These are phyloP conservation scores for Acheta domesticus DNA, from an alignment of 2,888 invertebrate genomes.

Conservation along the genomic window DNA sequence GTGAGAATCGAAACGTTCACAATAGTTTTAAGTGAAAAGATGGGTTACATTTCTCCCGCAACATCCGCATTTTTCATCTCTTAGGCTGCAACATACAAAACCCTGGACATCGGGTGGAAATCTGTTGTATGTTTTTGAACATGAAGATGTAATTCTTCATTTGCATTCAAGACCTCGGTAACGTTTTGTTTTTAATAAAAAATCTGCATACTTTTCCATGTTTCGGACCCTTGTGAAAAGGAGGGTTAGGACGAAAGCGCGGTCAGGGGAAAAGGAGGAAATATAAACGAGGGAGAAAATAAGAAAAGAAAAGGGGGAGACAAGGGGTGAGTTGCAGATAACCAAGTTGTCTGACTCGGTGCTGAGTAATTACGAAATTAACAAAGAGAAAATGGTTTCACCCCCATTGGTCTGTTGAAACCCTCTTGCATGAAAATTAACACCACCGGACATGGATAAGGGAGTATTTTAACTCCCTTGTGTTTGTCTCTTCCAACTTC, in stretches of 20 bases:
- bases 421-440: conserved; percentile 18
- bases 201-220: conserved; percentile 20
- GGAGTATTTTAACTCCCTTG: conserved; percentile 2
- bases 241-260: conserved; percentile 24
- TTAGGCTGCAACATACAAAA: too few relatives aligned
- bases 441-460: conserved; percentile 18
- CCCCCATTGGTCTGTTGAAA: conserved; percentile 20
- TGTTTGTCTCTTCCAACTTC: background rate
- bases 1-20: too few relatives aligned
- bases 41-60: too few relatives aligned
- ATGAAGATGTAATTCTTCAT: conserved; percentile 9
- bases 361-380: conserved; percentile 32
- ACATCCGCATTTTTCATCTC: too few relatives aligned
- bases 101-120: background rate
- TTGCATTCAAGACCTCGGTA: background rate
- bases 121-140: background rate
- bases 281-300: conserved; percentile 23
- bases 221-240: conserved; percentile 19
- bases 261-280: conserved; percentile 23
- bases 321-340: background rate
- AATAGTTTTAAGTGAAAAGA: too few relatives aligned
- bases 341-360: background rate
- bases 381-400: conserved; percentile 32
- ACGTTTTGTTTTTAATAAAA: conserved; percentile 27
- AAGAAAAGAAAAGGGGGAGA: conserved; percentile 21